Conservation (phyloP, 2,888 invertebrate species). For the Athrips mouffetella region DNA sequence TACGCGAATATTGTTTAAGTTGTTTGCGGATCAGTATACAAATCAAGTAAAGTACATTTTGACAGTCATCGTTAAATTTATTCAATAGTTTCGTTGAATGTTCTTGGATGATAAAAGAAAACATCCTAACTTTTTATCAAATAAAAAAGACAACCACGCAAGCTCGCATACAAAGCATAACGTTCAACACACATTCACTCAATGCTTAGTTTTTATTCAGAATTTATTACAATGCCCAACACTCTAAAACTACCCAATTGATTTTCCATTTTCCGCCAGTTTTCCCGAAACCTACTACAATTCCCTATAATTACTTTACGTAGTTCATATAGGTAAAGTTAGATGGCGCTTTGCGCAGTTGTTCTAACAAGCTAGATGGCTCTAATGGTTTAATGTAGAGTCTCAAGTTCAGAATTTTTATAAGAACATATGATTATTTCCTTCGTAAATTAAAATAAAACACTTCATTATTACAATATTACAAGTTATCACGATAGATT, state of each 20-base stretch:
- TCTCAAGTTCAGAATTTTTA: too few species aligned
- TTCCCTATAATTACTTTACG: background rate
- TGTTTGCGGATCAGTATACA: too few species aligned
- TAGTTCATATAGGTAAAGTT: constrained; percentile 15
- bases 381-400: background rate
- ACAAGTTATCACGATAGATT: too few species aligned
- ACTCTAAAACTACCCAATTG: background rate
- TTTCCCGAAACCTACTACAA: background rate
- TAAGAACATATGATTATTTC: too few species aligned
- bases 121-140: constrained; percentile 36
- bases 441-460: too few species aligned
- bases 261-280: background rate
- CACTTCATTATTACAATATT: too few species aligned
- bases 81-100: too few species aligned
- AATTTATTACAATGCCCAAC: constrained; percentile 24
- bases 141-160: constrained; percentile 35
- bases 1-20: too few species aligned
- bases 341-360: constrained; percentile 22
- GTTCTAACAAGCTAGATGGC: background rate
- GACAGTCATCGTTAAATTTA: too few species aligned
- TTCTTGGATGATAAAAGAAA: constrained; percentile 48
- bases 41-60: too few species aligned
- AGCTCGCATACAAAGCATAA: constrained; percentile 52
- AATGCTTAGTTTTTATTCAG: constrained; percentile 27
- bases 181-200: constrained; percentile 38